Conservation (phyloP, 2,888 invertebrate species). For the Aspidapion aeneum region DNA sequence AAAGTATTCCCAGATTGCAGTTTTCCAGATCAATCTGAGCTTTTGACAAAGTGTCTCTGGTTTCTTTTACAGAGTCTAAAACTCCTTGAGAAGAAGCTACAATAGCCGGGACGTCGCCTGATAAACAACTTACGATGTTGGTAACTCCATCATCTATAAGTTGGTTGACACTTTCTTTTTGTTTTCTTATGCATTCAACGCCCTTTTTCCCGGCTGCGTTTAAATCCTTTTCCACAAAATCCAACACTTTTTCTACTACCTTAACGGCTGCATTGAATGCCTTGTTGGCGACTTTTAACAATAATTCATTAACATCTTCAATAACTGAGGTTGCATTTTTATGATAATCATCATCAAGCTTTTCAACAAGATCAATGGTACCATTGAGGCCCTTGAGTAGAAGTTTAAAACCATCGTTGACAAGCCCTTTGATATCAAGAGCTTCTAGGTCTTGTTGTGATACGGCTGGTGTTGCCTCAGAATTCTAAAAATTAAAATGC, state of each 20-base stretch:
- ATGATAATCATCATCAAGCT: background rate
- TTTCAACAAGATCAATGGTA: background rate
- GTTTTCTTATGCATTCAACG: background rate
- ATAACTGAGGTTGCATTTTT: background rate
- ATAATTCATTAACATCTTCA: background rate
- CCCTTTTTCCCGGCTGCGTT: background rate
- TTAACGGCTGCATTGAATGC: background rate
- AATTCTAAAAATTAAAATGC: too few species aligned
- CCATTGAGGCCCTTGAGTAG: background rate
- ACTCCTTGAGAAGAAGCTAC: background rate
- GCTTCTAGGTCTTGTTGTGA: background rate
- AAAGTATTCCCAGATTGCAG: background rate
- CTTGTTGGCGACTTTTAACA: background rate
- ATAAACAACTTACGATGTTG: background rate
- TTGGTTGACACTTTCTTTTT: background rate
- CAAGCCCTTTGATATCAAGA: background rate
- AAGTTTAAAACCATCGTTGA: background rate
- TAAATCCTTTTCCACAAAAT: background rate
- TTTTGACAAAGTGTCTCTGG: background rate
- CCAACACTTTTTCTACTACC: background rate
- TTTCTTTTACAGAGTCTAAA: background rate
- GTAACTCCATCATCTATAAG: background rate
- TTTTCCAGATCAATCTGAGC: background rate
- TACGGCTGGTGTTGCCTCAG: too few species aligned
- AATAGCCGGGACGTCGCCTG: background rate